Evolutionary conservation across 2,113 vertebrate genomes (phyloP).

Genomic region (Gymnorhina tibicen): DNA sequence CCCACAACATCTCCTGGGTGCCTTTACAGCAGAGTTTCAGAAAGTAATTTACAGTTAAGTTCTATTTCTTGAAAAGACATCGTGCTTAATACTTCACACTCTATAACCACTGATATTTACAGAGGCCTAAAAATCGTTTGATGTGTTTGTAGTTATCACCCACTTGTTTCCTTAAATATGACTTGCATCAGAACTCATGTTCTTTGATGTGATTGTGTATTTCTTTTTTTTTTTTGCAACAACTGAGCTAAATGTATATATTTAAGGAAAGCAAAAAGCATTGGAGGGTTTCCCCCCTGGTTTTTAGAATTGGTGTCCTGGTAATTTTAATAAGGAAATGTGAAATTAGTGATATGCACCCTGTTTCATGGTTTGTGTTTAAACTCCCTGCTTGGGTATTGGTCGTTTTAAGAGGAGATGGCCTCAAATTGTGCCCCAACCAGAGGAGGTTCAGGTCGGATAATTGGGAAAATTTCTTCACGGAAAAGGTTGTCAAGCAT

Average conservation of each 20-base stretch:
- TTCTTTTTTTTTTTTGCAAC: neutral
- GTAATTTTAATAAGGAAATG: neutral
- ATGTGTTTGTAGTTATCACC: neutral
- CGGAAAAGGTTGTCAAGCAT: rapidly evolving
- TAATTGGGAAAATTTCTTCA: no score
- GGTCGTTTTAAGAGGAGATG: neutral
- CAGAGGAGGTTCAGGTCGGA: neutral
- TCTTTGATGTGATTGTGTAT: neutral
- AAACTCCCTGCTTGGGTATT: neutral
- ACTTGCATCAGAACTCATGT: neutral
- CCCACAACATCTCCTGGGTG: rapidly evolving
- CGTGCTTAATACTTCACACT: rapidly evolving
- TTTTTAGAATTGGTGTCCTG: neutral
- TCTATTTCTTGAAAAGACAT: neutral
- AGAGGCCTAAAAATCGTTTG: neutral
- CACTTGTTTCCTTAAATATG: neutral
- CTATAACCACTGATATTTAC: neutral
- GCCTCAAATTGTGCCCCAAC: neutral
- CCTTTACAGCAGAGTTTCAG: neutral
- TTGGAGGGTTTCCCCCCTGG: rapidly evolving
- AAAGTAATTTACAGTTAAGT: neutral
- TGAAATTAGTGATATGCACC: neutral
- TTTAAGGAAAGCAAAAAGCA: neutral
- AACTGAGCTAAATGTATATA: neutral
- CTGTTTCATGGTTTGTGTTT: neutral